phyloP scores from a whole-genome alignment of 2,888 invertebrate genomes.

The Mechanitis messenoides region DNA sequence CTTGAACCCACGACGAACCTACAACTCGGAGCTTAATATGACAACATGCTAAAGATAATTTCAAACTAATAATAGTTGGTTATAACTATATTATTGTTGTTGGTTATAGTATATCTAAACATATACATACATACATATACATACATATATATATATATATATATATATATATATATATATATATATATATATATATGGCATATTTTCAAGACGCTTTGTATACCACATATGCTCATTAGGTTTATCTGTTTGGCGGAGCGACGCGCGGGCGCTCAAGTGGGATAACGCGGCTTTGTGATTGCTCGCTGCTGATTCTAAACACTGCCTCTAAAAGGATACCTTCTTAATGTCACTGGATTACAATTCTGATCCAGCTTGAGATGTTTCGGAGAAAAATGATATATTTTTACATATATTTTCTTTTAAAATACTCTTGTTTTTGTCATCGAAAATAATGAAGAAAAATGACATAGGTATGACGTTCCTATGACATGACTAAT shows the following conservation, averaged over 20 bases:
- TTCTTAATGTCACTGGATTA: slow-evolving; percentile 31
- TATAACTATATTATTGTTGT: too few relatives aligned
- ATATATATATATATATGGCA: slow-evolving; percentile 10
- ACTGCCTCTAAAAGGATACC: slow-evolving; percentile 27
- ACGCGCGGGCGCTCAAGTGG: slow-evolving; percentile 58
- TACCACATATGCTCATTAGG: slow-evolving; percentile 43
- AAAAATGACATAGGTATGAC: too few relatives aligned
- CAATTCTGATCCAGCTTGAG: slow-evolving; percentile 19
- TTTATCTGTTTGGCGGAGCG: slow-evolving; percentile 50
- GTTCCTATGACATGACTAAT: too few relatives aligned
- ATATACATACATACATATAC: too few relatives aligned
- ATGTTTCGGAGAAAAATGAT: not conserved
- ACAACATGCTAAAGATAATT: too few relatives aligned
- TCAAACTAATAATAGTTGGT: too few relatives aligned
- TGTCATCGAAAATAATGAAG: too few relatives aligned
- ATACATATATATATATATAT: too few relatives aligned
- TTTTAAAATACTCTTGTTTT: not conserved
- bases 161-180: slow-evolving; percentile 11
- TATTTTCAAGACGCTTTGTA: slow-evolving; percentile 15
- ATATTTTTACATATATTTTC: not conserved
- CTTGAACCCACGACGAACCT: too few relatives aligned
- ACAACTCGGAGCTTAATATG: too few relatives aligned
- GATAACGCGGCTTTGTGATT: slow-evolving; percentile 60
- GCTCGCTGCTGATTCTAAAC: slow-evolving; percentile 29
- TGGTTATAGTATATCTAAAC: too few relatives aligned